Evolutionary conservation across 2,888 invertebrate genomes (phyloP), one percentile per base, ranked within the genome.

Genomic region (Cremastinae sp.): DNA sequence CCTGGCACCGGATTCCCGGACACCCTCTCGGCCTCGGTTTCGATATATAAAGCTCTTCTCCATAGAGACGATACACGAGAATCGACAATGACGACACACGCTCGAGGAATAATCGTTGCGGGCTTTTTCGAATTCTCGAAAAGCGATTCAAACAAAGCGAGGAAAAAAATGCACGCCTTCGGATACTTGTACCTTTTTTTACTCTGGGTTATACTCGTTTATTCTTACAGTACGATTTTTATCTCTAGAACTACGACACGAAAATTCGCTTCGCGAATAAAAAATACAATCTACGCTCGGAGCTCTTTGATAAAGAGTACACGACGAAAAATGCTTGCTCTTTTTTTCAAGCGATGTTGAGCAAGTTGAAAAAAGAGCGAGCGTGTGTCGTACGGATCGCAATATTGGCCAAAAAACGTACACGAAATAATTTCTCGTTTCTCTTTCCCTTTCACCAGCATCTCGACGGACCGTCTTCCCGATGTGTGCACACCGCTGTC

Each of bases 391-490:
- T n/a, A n/a, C n/a, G n/a, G n/a, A n/a, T n/a, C n/a, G n/a, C n/a
- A n/a, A 5, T 41, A 28, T 49, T 39, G 35, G 45, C 22, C 45
- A 55, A 39, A 56, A 56, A 28, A 51, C 28, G 62, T 39, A 56
- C 56, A 43, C 69, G 43, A 64, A 55, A 77, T 77, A 64, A 53
- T 79, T 72, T 14, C 66, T 51, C 65, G 49, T 74, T 82, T 82
- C 87, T 85, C 78, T 84, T 85, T 88, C 86, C 85, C 88, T 88
- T 88, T 88, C 88, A 84, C 86, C 82, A 87, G 87, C 83, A 88
- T 87, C 85, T 84, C 84, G 85, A 83, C 84, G 74, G 79, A 81
- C 82, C 81, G 80, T 83, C 82, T 85, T 81, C 80, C 73, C 58
- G 37, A 8, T 35, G 45, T 43, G 16, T 45, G 2, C 47, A 70